These are phyloP conservation scores for Drosophila ogumai DNA, from an alignment of 1,140 invertebrate genomes.

Conservation along the genomic window DNA sequence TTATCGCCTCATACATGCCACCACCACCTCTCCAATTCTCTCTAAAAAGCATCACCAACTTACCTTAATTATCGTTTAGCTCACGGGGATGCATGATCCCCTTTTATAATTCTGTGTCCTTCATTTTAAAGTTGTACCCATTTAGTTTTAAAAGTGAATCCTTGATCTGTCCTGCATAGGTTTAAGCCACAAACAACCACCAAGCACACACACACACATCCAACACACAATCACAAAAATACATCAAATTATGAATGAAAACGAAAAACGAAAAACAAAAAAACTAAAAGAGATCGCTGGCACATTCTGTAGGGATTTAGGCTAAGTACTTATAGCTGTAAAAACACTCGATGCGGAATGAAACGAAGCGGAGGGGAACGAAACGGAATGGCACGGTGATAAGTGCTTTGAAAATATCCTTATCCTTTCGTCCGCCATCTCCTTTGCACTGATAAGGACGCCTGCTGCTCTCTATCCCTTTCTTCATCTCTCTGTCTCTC, in stretches of 20 bases:
- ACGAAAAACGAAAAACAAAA: neutral
- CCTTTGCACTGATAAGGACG: constrained; percentile 1
- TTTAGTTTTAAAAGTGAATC: constrained; percentile 7
- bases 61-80: constrained; percentile 20
- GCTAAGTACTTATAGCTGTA: constrained; percentile 36
- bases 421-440: constrained; percentile 15
- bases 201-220: constrained; percentile 8
- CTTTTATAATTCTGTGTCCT: constrained; percentile 12
- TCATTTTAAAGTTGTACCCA: constrained; percentile 30
- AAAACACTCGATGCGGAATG: constrained; percentile 10
- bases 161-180: constrained; percentile 34
- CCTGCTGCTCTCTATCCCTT: constrained; percentile 16
- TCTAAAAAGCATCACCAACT: constrained; percentile 31
- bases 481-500: neutral
- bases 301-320: constrained; percentile 42
- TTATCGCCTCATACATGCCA: constrained; percentile 37
- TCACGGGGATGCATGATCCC: constrained; percentile 5
- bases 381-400: constrained; percentile 27
- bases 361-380: constrained; percentile 1
- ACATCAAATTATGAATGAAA: constrained; percentile 23
- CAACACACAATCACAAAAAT: constrained; percentile 27
- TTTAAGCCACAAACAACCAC: constrained; percentile 13
- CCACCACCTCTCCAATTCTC: constrained; percentile 5
- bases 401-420: constrained; percentile 16
- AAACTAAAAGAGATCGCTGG: constrained; percentile 27